phyloP scores from a whole-genome alignment of 53 echinoderm and acorn worm species.

The Crossaster papposus region DNA sequence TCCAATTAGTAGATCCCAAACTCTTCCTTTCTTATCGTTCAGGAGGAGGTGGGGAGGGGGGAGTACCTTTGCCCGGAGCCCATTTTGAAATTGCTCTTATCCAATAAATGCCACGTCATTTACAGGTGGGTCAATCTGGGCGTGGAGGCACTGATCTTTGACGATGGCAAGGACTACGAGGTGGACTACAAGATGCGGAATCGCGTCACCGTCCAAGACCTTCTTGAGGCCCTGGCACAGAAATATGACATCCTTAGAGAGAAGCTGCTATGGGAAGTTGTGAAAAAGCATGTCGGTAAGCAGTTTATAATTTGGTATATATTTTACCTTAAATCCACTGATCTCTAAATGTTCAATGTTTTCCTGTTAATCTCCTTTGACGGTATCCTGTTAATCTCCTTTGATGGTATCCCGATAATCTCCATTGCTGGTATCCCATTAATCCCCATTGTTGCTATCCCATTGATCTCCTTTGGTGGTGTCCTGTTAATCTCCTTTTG shows the following conservation, averaged over 20 bases:
- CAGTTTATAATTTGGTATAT: neutral
- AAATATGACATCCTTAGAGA: conserved; percentile 96
- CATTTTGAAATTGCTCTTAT: too few species aligned
- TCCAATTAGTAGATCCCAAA: too few species aligned
- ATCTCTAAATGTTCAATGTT: neutral
- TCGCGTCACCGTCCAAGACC: conserved; percentile 91
- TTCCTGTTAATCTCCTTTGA: neutral
- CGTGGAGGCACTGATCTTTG: conserved; percentile 91
- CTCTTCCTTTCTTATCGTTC: too few species aligned
- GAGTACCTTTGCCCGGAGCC: too few species aligned
- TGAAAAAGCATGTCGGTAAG: conserved; percentile 90
- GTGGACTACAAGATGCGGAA: conserved; percentile 74
- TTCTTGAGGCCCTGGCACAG: conserved; percentile 89
- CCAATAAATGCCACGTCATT: neutral
- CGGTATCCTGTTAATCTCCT: too few species aligned
- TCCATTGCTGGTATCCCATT: neutral
- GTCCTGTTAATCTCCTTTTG: neutral
- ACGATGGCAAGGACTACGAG: conserved; percentile 91
- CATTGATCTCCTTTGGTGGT: neutral
- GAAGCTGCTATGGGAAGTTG: conserved; percentile 89
- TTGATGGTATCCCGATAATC: neutral
- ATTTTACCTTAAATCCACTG: neutral
- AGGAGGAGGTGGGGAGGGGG: too few species aligned
- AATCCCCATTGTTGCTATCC: neutral
- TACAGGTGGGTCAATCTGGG: conserved; percentile 93